These are phyloP conservation scores for Gerris lacustris DNA, from an alignment of 2,888 invertebrate species.

Conservation along the genomic window DNA sequence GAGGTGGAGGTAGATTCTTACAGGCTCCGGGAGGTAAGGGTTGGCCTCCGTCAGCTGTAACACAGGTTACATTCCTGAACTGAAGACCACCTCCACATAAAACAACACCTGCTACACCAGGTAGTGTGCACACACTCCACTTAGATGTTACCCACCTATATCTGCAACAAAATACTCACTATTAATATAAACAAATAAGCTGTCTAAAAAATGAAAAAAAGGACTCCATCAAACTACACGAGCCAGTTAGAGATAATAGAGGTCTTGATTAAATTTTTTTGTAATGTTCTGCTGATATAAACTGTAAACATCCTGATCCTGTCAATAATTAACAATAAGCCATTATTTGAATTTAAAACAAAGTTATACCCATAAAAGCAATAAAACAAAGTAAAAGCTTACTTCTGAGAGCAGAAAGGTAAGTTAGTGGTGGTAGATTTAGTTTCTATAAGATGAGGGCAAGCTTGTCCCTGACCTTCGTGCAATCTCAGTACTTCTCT, in stretches of 20 bases:
- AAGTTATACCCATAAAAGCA: too few species aligned
- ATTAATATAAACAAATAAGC: background rate
- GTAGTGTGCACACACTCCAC: constrained; percentile 44
- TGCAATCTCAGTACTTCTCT: constrained; percentile 35
- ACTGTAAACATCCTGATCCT: too few species aligned
- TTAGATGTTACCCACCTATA: constrained; percentile 44
- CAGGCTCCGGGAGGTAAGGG: constrained; percentile 42
- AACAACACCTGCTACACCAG: constrained; percentile 40
- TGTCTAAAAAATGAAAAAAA: too few species aligned
- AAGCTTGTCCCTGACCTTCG: constrained; percentile 35
- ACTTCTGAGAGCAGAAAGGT: constrained; percentile 35
- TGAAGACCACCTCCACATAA: constrained; percentile 49
- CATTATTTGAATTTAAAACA: too few species aligned
- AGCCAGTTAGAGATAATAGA: too few species aligned
- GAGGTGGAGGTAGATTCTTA: constrained; percentile 42
- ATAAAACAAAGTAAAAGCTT: too few species aligned
- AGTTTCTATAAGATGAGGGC: constrained; percentile 36
- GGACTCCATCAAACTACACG: too few species aligned
- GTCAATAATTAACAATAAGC: too few species aligned
- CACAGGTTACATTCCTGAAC: constrained; percentile 45
- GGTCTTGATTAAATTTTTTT: too few species aligned
- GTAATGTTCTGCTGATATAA: too few species aligned
- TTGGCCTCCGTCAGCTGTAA: constrained; percentile 40
- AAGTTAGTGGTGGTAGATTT: constrained; percentile 34
- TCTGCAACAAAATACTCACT: constrained; percentile 28